Evolutionary conservation across 1,140 invertebrate genomes (phyloP).

Genomic region (Magallana angulata): DNA sequence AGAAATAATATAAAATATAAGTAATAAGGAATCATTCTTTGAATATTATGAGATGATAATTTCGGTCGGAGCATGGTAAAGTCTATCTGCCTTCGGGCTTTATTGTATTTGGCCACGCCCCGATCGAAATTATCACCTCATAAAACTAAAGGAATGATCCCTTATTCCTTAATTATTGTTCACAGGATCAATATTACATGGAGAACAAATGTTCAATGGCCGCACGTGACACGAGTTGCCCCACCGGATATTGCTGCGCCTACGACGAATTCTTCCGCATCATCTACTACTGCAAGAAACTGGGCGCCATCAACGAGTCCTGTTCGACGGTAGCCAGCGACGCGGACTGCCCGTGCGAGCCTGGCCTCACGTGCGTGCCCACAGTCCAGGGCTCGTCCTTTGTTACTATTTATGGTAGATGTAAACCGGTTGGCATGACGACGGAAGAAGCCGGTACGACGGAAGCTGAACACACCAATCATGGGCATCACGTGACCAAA

Average conservation of each 20-base stretch:
- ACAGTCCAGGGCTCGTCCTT: not conserved
- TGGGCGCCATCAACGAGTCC: not conserved
- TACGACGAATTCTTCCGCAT: constrained; percentile 40
- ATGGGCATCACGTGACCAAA: not conserved
- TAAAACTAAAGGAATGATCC: no score
- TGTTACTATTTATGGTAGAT: constrained; percentile 27
- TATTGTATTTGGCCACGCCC: no score
- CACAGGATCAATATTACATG: constrained; percentile 5
- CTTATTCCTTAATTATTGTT: no score
- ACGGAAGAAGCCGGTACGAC: not conserved
- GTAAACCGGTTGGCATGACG: not conserved
- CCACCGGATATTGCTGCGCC: constrained; percentile 17
- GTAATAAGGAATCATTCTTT: no score
- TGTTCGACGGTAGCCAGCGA: not conserved
- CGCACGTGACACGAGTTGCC: not conserved
- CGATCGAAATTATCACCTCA: no score
- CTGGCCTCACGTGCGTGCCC: not conserved
- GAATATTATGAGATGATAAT: no score
- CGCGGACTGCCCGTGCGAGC: not conserved
- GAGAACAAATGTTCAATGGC: constrained; percentile 35
- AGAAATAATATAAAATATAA: no score
- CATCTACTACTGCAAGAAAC: constrained; percentile 35
- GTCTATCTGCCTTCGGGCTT: no score
- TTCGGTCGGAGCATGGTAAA: no score
- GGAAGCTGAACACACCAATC: not conserved